These are phyloP conservation scores for Trilocha varians DNA, from an alignment of 2,888 invertebrate genomes.

Conservation along the genomic window DNA sequence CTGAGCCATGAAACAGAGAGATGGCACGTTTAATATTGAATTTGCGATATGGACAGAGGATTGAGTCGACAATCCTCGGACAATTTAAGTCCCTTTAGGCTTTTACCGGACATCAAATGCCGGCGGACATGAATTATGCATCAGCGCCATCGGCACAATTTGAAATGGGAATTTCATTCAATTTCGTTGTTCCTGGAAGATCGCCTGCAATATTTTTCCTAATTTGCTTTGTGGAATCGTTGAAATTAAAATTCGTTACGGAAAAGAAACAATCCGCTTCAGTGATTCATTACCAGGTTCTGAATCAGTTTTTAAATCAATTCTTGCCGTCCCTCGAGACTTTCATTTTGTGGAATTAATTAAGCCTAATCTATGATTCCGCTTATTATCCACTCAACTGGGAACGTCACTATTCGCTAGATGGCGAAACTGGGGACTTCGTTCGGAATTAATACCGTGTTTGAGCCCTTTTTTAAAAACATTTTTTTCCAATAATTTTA, in stretches of 20 bases:
- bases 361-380: too few species aligned
- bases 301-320: too few species aligned
- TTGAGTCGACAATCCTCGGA: constrained; percentile 46
- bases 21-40: constrained; percentile 30
- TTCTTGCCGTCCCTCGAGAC: too few species aligned
- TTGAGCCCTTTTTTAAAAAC: too few species aligned
- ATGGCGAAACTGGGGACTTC: too few species aligned
- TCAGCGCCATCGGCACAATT: constrained; percentile 16
- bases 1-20: neutral
- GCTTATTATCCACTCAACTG: too few species aligned
- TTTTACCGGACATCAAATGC: constrained; percentile 36
- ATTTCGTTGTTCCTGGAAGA: neutral
- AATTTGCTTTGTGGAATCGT: neutral
- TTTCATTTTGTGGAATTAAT: too few species aligned
- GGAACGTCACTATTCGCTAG: too few species aligned
- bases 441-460: too few species aligned
- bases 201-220: neutral
- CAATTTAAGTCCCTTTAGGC: constrained; percentile 48
- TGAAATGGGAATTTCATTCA: neutral
- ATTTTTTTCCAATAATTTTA: too few species aligned
- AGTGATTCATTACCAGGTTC: too few species aligned
- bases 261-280: too few species aligned
- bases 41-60: constrained; percentile 37
- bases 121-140: constrained; percentile 59
- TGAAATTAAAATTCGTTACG: neutral